Base-by-base conservation (phyloP, 2,888 invertebrate genomes). In the Embidobia sp. region DNA sequence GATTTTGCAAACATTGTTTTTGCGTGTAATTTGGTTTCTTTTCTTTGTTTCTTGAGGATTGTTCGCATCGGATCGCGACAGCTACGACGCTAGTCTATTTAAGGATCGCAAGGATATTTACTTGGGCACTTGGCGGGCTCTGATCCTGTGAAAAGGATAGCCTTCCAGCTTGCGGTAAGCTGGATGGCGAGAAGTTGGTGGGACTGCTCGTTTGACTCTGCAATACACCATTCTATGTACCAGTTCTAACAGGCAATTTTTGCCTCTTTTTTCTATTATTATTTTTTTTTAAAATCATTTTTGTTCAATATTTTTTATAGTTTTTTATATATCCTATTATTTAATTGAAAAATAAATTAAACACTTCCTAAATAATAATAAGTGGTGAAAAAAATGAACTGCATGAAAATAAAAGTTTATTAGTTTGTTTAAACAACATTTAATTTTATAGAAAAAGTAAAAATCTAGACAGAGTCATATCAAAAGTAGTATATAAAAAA, bases 201-300 rank as follows among this genome's bases (percentile, higher is more conserved):
- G 94, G 94, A 90, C 94, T 94, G 86, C 92, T 92, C 88, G 92
- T 93, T 90, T 93, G 93, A 91, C 93, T 93, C 93, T 93, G 90
- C 82, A 91, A 90, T 86, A 85, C 84, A 88, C 81, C 83, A 85
- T 81, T 83, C 79, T 74, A 81, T 79, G 81, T 74, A 83, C 75
- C 79, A 79, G n/a, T n/a, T 85, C 82, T 81, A 78, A 69, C 31
- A 15, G 70, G 69, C 26, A 31, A 6, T 35, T 44, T 22, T 22
- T 22, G 3, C 6, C 22, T 48, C 46, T 69, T 66, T 74, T 7
- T 73, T 42, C n/a, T n/a, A n/a, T n/a, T n/a, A n/a, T 49, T 16
- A 10, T 59, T 63, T 10, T 57, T 49, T 44, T 18, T 2, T 3
- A 33, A 33, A 31, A 31, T 53, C 10, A 3, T 31, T n/a, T n/a